A percentile compares a stretch with the other conserved stretches of the same genome.
These are phyloP conservation scores for Caerostris darwini DNA, from an alignment of 1,140 invertebrate species.

Conservation along the genomic window DNA sequence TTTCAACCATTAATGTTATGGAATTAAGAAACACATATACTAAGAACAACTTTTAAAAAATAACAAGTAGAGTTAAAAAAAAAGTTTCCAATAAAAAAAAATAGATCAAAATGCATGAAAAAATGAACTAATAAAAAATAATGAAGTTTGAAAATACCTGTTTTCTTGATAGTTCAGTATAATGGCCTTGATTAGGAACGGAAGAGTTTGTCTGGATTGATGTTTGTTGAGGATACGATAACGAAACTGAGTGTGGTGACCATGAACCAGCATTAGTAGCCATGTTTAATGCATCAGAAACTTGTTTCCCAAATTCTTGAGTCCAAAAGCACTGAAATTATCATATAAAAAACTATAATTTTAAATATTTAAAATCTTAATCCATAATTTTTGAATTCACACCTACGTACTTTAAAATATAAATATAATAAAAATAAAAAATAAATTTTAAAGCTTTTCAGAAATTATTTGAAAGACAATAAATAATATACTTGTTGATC, in stretches of 20 bases:
- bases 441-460: background rate
- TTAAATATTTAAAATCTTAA: background rate
- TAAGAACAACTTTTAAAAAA: background rate
- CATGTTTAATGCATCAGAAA: constrained; percentile 64
- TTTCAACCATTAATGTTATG: too few species aligned
- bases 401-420: background rate
- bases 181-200: constrained; percentile 35
- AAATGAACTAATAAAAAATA: background rate
- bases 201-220: constrained; percentile 29
- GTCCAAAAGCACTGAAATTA: constrained; percentile 56
- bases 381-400: background rate
- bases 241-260: constrained; percentile 33
- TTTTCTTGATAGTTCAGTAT: constrained; percentile 46
- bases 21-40: background rate
- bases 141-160: constrained; percentile 18
- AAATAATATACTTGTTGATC: constrained; percentile 65
- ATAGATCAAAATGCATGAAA: background rate
- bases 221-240: constrained; percentile 50
- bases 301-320: constrained; percentile 66
- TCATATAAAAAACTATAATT: background rate
- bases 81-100: background rate
- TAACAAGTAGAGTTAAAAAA: background rate
- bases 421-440: background rate
- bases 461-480: background rate
- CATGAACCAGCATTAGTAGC: constrained; percentile 57